Conservation (phyloP, 2,888 invertebrate species). For the Halictus quadricinctus region DNA sequence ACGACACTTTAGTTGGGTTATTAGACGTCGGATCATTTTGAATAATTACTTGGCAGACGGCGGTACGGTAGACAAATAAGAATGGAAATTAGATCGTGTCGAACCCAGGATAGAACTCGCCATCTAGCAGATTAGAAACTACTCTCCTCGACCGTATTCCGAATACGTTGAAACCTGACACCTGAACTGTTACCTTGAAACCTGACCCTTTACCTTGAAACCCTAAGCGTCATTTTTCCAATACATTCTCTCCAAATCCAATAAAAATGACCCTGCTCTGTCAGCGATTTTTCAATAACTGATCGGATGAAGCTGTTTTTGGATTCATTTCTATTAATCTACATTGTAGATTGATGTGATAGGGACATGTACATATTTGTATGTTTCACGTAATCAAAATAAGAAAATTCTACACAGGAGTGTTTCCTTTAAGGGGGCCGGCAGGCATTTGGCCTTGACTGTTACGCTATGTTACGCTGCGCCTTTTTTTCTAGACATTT, state of each 20-base stretch:
- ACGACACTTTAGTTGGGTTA: not conserved
- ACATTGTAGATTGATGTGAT: no score
- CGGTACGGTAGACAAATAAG: not conserved
- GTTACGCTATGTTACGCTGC: no score
- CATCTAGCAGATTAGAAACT: not conserved
- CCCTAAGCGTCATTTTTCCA: not conserved
- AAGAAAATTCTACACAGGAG: no score
- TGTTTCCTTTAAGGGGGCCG: no score
- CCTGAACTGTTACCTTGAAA: conserved; percentile 8
- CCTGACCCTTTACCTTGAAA: not conserved
- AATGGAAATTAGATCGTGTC: not conserved
- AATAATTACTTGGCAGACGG: not conserved
- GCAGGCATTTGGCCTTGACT: no score
- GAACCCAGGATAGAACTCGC: not conserved
- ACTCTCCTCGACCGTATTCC: not conserved
- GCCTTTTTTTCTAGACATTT: no score
- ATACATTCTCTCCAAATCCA: not conserved
- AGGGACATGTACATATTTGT: no score
- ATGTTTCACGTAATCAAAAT: no score
- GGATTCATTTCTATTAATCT: no score
- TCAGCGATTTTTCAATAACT: not conserved
- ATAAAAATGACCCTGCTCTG: not conserved
- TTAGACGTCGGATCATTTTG: not conserved
- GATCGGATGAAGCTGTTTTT: not conserved
- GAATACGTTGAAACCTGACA: not conserved